Evolutionary conservation across 2,113 vertebrate species (phyloP).

Genomic region (Pyxicephalus adspersus): DNA sequence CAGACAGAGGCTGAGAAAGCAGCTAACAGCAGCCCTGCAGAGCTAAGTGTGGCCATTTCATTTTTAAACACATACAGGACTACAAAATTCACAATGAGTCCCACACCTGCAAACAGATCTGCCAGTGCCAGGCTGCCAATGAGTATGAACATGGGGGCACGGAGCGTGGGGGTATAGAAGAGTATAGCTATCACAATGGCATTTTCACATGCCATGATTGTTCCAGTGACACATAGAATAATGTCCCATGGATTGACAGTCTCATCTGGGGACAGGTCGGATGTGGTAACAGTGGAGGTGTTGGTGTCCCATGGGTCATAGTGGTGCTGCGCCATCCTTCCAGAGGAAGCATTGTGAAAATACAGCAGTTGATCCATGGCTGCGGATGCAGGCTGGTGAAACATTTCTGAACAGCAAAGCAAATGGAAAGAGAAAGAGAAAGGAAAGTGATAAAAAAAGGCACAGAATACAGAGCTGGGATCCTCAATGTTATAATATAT

Average conservation of each 20-base stretch:
- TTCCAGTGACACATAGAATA: conserved; percentile 86
- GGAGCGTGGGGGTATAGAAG: conserved; percentile 84
- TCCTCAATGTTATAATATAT: neutral
- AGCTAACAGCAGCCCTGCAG: conserved; percentile 79
- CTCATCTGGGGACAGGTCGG: conserved; percentile 51
- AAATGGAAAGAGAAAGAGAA: conserved; percentile 38
- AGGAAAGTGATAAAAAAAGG: conserved; percentile 16
- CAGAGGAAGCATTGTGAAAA: conserved; percentile 45
- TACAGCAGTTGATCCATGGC: conserved; percentile 45
- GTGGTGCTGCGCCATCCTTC: conserved; percentile 24
- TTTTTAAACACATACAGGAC: conserved; percentile 81
- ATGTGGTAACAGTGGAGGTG: conserved; percentile 66
- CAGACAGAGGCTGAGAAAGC: conserved; percentile 89
- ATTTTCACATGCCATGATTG: conserved; percentile 87
- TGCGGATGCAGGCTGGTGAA: conserved; percentile 71
- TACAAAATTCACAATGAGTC: conserved; percentile 86
- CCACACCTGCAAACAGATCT: conserved; percentile 84
- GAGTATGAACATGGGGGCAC: conserved; percentile 84
- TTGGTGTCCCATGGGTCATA: conserved; percentile 59
- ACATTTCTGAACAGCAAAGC: conserved; percentile 72
- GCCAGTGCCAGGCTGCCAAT: conserved; percentile 87
- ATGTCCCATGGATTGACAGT: conserved; percentile 86
- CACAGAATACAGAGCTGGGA: neutral
- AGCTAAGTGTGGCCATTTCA: conserved; percentile 78
- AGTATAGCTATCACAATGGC: conserved; percentile 87